Conservation (phyloP, 2,797 vertebrate genomes). For the Poecilia velifera region DNA sequence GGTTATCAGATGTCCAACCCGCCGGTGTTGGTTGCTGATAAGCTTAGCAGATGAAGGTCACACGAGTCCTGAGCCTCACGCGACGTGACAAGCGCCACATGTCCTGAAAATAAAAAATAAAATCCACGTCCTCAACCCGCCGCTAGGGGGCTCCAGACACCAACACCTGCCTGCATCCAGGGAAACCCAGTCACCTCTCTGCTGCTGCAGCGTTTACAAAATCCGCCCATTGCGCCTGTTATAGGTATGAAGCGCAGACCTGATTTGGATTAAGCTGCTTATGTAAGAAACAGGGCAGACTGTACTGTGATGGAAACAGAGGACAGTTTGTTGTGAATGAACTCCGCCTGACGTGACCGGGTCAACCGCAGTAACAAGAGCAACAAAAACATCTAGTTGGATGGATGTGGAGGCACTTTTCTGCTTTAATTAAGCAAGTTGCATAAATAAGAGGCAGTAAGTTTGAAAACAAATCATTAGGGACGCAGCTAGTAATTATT, state of each 20-base stretch:
- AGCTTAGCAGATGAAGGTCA: constrained; percentile 56
- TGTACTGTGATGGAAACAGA: constrained; percentile 57
- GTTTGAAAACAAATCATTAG: neutral
- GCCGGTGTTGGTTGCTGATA: constrained; percentile 56
- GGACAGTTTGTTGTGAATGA: constrained; percentile 51
- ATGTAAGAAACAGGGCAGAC: constrained; percentile 70
- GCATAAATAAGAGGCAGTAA: constrained; percentile 22
- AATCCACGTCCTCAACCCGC: constrained; percentile 10
- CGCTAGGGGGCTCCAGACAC: constrained; percentile 71
- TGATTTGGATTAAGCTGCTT: constrained; percentile 65
- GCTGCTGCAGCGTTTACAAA: constrained; percentile 36
- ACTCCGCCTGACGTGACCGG: constrained; percentile 29
- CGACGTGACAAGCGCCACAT: constrained; percentile 24
- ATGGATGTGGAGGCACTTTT: constrained; percentile 23
- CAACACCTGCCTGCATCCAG: neutral
- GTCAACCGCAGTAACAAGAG: constrained; percentile 25
- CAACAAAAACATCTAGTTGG: constrained; percentile 7
- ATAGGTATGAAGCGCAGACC: constrained; percentile 23
- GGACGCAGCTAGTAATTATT: too few species aligned
- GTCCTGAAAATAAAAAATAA: neutral
- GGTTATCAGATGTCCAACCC: constrained; percentile 59
- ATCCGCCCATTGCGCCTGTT: constrained; percentile 52
- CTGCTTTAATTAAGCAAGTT: constrained; percentile 26
- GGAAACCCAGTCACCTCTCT: neutral
- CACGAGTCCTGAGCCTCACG: constrained; percentile 55